Evolutionary conservation across 2,797 vertebrate genomes (phyloP).

Genomic region (Buphagus erythrorhynchus): DNA sequence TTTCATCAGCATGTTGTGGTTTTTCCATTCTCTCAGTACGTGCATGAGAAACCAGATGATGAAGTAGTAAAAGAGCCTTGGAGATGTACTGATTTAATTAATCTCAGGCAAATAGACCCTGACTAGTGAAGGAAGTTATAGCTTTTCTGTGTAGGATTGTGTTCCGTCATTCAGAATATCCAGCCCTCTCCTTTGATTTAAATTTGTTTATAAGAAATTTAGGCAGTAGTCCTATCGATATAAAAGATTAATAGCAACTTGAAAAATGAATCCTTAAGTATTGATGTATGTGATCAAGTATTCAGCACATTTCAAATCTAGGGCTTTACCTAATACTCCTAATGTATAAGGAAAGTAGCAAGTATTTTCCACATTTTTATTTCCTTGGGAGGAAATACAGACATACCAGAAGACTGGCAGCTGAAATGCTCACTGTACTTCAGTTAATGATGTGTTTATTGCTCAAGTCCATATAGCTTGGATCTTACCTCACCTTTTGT

Average conservation of each 20-base stretch:
- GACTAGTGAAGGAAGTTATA: not conserved
- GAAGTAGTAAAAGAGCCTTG: not conserved
- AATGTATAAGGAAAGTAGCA: not conserved
- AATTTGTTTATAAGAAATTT: conserved; percentile 22
- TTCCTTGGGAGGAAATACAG: not conserved
- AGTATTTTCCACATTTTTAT: not conserved
- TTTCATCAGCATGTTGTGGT: not conserved
- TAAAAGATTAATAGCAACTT: not conserved
- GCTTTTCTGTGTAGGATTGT: not conserved
- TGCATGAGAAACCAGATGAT: not conserved
- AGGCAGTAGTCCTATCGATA: not conserved
- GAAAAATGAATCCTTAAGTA: not conserved
- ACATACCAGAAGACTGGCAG: not conserved
- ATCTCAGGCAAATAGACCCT: not conserved
- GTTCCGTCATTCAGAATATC: not conserved
- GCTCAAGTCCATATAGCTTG: not conserved
- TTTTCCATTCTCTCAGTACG: not conserved
- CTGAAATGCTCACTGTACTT: not conserved
- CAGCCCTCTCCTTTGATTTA: not conserved
- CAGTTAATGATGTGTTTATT: not conserved
- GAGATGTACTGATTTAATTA: not conserved
- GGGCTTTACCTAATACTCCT: not conserved
- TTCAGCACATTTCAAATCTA: not conserved
- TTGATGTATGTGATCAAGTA: not conserved
- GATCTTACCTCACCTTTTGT: not conserved